Conservation (phyloP, 2,797 vertebrate species). For the Intellagama lesueurii region DNA sequence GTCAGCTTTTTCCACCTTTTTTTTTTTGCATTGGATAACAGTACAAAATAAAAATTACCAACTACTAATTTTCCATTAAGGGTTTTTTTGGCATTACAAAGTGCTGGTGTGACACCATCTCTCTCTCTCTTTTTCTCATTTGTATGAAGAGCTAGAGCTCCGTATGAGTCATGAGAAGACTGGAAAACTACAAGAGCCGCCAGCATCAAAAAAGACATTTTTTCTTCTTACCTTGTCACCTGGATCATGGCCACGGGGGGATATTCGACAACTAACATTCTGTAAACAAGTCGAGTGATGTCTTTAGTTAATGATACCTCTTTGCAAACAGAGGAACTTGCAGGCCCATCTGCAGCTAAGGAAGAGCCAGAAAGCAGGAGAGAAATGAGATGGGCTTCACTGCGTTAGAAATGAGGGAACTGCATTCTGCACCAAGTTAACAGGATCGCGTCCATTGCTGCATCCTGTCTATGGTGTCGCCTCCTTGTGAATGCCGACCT, state of each 20-base stretch:
- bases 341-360: neutral
- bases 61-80: constrained; percentile 12
- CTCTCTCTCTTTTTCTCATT: neutral
- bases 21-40: neutral
- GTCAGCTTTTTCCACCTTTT: constrained; percentile 39
- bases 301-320: constrained; percentile 10
- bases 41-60: constrained; percentile 1
- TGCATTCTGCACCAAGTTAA: too few species aligned
- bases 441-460: neutral
- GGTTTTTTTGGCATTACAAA: constrained; percentile 25
- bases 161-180: constrained; percentile 10
- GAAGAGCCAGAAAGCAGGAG: neutral
- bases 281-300: constrained; percentile 28
- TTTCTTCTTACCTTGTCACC: constrained; percentile 24
- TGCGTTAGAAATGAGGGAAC: neutral
- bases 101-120: constrained; percentile 6
- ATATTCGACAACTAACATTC: constrained; percentile 26
- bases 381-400: neutral
- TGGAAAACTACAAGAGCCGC: constrained; percentile 40
- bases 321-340: constrained; percentile 14
- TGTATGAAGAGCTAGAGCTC: neutral
- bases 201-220: constrained; percentile 48
- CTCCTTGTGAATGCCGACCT: neutral
- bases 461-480: neutral
- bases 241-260: neutral